Conservation (phyloP, 2,113 vertebrate genomes). For the Sturnus vulgaris region DNA sequence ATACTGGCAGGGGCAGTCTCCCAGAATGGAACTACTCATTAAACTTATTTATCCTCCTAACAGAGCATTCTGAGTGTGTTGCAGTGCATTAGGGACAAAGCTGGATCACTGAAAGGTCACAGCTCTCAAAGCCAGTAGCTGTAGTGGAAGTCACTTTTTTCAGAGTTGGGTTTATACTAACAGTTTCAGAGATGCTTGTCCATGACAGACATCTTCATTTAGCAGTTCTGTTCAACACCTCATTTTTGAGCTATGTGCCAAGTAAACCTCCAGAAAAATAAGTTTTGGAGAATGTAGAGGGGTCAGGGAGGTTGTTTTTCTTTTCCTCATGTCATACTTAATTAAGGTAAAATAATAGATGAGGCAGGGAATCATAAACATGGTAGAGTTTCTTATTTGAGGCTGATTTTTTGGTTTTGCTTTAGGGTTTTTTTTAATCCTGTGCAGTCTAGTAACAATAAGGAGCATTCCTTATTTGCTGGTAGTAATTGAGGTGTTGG, state of each 20-base stretch:
- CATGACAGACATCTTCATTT: background rate
- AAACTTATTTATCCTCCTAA: conserved; percentile 35
- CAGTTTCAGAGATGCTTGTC: background rate
- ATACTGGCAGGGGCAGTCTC: background rate
- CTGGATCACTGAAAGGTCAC: conserved; percentile 5
- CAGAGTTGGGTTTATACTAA: background rate
- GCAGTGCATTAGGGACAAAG: background rate
- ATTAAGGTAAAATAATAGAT: background rate
- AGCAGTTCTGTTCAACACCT: background rate
- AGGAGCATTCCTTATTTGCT: background rate
- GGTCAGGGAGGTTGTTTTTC: background rate
- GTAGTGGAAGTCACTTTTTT: background rate
- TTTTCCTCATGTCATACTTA: background rate
- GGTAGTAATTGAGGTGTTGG: background rate
- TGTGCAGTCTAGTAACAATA: background rate
- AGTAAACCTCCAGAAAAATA: background rate
- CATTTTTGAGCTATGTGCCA: background rate
- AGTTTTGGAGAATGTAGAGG: background rate
- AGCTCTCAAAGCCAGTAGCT: background rate
- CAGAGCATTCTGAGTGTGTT: background rate
- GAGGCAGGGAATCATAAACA: background rate
- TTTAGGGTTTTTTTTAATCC: background rate
- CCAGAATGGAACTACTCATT: conserved; percentile 53
- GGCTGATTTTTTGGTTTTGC: background rate
- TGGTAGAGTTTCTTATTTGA: background rate